Base-by-base conservation (phyloP, 2,113 vertebrate species). In the Bathybates hornii region DNA sequence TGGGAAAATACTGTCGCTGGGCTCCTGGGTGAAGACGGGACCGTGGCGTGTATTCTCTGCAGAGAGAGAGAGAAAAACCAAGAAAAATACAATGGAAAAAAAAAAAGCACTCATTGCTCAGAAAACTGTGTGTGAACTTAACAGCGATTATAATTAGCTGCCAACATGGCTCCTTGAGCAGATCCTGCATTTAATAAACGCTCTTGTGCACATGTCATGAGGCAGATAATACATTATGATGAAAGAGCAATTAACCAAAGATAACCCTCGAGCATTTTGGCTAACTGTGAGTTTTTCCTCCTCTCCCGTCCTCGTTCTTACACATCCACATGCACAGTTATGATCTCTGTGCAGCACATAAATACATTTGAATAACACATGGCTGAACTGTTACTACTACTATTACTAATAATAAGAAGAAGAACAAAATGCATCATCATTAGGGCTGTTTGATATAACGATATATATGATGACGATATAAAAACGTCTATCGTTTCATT, bases 11-110 rank as follows among this genome's bases (percentile, higher is more conserved):
- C 95, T 93, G 94, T 98, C 97, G 76, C 96, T 87, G 6, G 97
- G 97, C 93, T 98, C 97, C 92, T 98, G 97, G 59, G 96, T 97
- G 92, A 98, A 98, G 94, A 97, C 84, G 54, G 97, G 97, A 41
- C 96, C 96, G 4, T 97, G 97, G 24, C 95, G 94, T n/a, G 89
- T 94, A 57, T 95, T 95, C 87, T 96, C 97, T 98, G 96, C 4
- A 45, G 54, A 59, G 34, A 6, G 5, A 79, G 38, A 43, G 6
- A n/a, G 24, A 82, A 73, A 66, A 8, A 3, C 3, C 11, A 68
- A 38, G 61, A 38, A 68, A 66, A 41, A 79, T 84, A n/a, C 24
- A 21, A 41, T 87, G 7, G 24, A 24, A 24, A 24, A 61, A 66
- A 21, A 83, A 21, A 89, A 84, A 19, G 53, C 84, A 82, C 36